Conservation (phyloP, 2,888 invertebrate genomes). For the Eilema depressum region DNA sequence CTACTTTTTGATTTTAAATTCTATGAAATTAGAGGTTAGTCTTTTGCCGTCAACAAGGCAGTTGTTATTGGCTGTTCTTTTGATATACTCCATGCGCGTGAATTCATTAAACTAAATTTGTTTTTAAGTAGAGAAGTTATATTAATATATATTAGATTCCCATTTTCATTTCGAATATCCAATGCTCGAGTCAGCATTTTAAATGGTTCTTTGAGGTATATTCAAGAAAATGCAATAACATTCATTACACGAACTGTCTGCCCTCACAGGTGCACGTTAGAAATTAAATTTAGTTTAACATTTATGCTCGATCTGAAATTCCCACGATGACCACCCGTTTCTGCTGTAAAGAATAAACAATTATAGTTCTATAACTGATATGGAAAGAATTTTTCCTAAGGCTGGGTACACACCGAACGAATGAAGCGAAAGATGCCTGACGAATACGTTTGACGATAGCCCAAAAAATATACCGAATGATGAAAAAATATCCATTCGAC, state of each 20-base stretch:
- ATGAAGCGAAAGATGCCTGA: not conserved
- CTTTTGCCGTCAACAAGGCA: no score
- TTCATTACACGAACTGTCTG: constrained; percentile 41
- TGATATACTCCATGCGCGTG: no score
- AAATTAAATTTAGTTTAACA: constrained; percentile 41
- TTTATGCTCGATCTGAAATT: constrained; percentile 20
- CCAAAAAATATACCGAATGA: no score
- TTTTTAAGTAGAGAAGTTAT: not conserved
- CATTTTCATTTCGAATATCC: constrained; percentile 22
- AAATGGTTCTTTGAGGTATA: constrained; percentile 25
- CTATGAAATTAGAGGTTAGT: no score
- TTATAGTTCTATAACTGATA: not conserved
- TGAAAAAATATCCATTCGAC: no score
- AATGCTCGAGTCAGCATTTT: constrained; percentile 23
- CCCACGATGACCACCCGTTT: not conserved
- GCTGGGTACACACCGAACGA: not conserved
- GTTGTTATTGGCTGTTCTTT: no score
- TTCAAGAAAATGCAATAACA: constrained; percentile 43
- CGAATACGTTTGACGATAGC: no score
- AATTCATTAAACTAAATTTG: not conserved
- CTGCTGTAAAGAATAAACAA: not conserved
- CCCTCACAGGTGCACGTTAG: constrained; percentile 27
- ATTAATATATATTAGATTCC: constrained; percentile 9
- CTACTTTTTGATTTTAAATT: no score
- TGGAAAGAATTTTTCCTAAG: not conserved